Base-by-base conservation (phyloP, 2,888 invertebrate genomes). In the Cybosia mesomella region DNA sequence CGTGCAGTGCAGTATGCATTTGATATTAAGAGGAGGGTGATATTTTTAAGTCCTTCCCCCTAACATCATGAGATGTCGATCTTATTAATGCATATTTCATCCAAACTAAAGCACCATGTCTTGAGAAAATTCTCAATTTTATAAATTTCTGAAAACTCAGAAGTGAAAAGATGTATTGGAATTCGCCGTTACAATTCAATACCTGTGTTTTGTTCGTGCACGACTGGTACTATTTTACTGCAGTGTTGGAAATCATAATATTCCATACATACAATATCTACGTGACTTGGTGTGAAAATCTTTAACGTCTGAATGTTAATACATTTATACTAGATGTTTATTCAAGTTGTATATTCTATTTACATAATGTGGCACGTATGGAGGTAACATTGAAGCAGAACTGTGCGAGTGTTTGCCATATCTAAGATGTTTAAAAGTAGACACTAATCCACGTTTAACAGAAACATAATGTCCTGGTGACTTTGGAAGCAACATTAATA, bases 181-280 rank as follows among this genome's bases (percentile, higher is more conserved):
- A 66, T 21, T 65, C 57, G 58, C 65, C 58, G 54, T 61, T 65
- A 72, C 63, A 69, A 71, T 54, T 72, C 61, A 60, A 74, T 68
- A 74, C 72, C 60, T 49, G 79, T 75, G 76, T 82, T 72, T 75
- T 68, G 68, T 74, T 80, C 80, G 78, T 75, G 80, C 82, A 80
- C 77, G 75, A 73, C 73, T 75, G 76, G 62, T 70, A 72, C 75
- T 79, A 77, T 81, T 80, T 79, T 76, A 74, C 67, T 68, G 73
- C 76, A 76, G 68, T 75, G 79, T 81, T 81, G 76, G 72, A 80
- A 83, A 80, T 83, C 79, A 81, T 76, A 80, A 82, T 61, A 81
- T 78, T 83, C 75, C 71, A 71, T 74, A 72, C 78, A 75, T 83
- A 83, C 68, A 81, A 72, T 72, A 73, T 64, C 69, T 75, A 85